Evolutionary conservation across 2,888 invertebrate species (phyloP).

Genomic region (Netelia melanura): DNA sequence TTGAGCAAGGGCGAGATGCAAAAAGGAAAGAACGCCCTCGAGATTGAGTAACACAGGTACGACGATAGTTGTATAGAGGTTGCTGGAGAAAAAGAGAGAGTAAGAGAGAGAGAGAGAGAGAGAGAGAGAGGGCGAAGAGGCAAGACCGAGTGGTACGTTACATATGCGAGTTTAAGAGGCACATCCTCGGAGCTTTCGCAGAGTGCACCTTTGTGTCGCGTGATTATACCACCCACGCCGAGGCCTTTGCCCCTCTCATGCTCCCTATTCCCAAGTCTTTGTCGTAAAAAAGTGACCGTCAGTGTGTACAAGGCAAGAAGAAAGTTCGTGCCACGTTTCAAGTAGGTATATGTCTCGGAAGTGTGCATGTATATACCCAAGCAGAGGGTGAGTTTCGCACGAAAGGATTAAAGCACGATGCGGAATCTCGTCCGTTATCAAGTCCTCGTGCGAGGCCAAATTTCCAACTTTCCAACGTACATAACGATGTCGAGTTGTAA

Average conservation of each 20-base stretch:
- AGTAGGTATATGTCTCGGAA: neutral
- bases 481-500: neutral
- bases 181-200: constrained; percentile 10
- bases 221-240: constrained; percentile 18
- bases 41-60: too few species aligned
- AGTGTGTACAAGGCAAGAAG: neutral
- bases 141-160: constrained; percentile 21
- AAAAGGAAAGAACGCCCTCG: neutral
- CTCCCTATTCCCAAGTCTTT: constrained; percentile 8
- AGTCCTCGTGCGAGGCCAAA: neutral
- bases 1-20: neutral
- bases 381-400: neutral
- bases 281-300: constrained; percentile 27
- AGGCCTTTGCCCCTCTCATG: neutral
- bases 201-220: constrained; percentile 56
- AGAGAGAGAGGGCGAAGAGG: constrained; percentile 3
- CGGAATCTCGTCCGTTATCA: neutral
- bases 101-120: neutral
- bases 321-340: neutral
- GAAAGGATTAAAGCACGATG: neutral
- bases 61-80: too few species aligned
- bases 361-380: neutral
- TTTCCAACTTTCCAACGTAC: neutral
- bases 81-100: too few species aligned
- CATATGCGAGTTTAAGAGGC: constrained; percentile 20